Conservation (phyloP, 2,113 vertebrate genomes). For the Python bivittatus region DNA sequence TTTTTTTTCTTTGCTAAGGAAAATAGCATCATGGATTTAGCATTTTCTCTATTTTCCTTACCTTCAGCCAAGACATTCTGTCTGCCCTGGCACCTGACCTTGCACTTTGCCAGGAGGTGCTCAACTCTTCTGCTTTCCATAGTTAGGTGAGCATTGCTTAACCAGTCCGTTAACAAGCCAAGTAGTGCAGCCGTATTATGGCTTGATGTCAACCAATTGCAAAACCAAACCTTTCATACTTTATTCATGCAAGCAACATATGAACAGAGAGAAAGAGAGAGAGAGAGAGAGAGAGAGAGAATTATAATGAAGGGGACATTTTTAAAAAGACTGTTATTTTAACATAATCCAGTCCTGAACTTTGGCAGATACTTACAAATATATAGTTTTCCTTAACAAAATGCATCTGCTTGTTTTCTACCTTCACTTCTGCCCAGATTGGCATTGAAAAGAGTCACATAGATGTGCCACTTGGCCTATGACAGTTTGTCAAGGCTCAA, state of each 20-base stretch:
- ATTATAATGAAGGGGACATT: neutral
- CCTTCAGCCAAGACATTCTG: neutral
- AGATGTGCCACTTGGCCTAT: neutral
- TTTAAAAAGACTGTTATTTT: neutral
- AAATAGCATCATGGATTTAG: neutral
- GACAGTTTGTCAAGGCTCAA: neutral
- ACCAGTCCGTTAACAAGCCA: neutral
- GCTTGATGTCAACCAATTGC: neutral
- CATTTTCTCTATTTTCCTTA: neutral
- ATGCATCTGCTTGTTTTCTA: neutral
- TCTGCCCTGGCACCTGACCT: neutral
- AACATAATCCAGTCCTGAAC: neutral
- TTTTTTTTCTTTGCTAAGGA: neutral
- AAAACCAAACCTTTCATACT: neutral
- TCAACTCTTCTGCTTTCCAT: neutral
- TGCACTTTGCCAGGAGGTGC: neutral
- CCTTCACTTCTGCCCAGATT: neutral
- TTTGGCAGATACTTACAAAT: neutral
- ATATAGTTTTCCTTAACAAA: neutral
- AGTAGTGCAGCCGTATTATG: neutral
- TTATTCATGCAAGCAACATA: neutral
- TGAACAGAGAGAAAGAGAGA: neutral
- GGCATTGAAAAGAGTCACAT: neutral
- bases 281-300: neutral
- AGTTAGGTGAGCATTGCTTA: neutral